These are phyloP conservation scores for Sebastes taczanowskii DNA, from an alignment of 2,797 vertebrate species.

Conservation along the genomic window DNA sequence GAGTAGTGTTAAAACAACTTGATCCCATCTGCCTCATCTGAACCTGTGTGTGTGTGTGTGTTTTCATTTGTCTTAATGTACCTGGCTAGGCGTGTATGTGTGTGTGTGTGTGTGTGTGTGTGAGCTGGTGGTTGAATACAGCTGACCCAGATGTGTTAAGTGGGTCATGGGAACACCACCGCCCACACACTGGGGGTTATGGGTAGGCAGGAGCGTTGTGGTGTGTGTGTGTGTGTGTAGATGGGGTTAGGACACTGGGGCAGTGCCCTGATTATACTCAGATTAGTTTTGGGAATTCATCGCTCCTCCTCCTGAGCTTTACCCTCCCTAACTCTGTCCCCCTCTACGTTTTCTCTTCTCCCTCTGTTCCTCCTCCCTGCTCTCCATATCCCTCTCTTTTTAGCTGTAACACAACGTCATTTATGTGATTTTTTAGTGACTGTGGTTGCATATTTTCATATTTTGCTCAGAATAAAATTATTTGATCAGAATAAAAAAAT, in stretches of 20 bases:
- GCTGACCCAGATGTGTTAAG: slow-evolving; percentile 85
- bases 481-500: background rate
- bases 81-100: slow-evolving; percentile 21
- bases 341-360: background rate
- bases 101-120: slow-evolving; percentile 14
- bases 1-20: background rate
- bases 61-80: slow-evolving; percentile 45
- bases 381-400: background rate
- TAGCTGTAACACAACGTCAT: background rate
- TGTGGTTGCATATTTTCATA: background rate
- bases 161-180: slow-evolving; percentile 82
- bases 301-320: slow-evolving; percentile 58
- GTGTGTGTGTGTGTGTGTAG: slow-evolving; percentile 31
- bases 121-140: slow-evolving; percentile 66
- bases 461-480: background rate
- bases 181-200: slow-evolving; percentile 76
- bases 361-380: background rate
- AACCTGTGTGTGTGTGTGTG: slow-evolving; percentile 13
- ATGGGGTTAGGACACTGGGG: slow-evolving; percentile 75
- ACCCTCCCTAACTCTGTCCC: slow-evolving; percentile 13
- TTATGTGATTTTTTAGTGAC: background rate
- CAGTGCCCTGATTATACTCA: slow-evolving; percentile 82
- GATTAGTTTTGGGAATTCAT: slow-evolving; percentile 81
- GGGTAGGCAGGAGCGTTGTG: slow-evolving; percentile 37
- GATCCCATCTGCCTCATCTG: background rate